Evolutionary conservation across 2,113 vertebrate genomes (phyloP), one percentile per base, ranked within the genome.

Genomic region (Plecturocebus donacophilus): DNA sequence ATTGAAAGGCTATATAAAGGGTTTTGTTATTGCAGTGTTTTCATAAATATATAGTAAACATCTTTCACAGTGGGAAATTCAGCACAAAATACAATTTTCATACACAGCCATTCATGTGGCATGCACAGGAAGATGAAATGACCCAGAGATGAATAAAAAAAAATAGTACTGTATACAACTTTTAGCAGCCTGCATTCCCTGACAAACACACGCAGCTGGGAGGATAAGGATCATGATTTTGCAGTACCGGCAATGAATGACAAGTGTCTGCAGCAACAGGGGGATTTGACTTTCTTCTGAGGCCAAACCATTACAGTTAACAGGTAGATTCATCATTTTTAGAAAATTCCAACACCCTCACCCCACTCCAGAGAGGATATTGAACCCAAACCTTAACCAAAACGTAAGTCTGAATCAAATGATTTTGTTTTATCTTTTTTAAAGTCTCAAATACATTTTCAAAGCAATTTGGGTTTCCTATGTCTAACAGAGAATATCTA

Each of bases 21-120:
- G 96, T 95, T 98, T 97, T 98, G 97, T 98, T 98, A 96, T 92
- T 98, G 92, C 91, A 80, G 40, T 95, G 49, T 94, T 98, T 92
- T 97, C 95, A 95, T 35, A 97, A 98, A 98, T 40, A 93, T 35
- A 98, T 86, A 96, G 58, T 71, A 97, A 97, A 95, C 90, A 49
- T 91, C 96, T 85, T 84, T 70, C 90, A 96, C 96, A 98, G 96
- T 93, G 80, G 56, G 75, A 45, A 95, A 79, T 93, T 73, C 54
- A 25, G 38, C 82, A 95, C 14, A 70, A 94, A 93, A 96, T 80
- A 85, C 0, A 54, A 94, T 96, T 92, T 97, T 96, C 93, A 94
- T 75, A 90, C 97, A 94, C 93, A 96, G 88, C 56, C 92, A 90
- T 97, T 70, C 93, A 56, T 23, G 86, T 76, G 87, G 77, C 90